Conservation (phyloP, 1,140 invertebrate species). For the Apis cerana region DNA sequence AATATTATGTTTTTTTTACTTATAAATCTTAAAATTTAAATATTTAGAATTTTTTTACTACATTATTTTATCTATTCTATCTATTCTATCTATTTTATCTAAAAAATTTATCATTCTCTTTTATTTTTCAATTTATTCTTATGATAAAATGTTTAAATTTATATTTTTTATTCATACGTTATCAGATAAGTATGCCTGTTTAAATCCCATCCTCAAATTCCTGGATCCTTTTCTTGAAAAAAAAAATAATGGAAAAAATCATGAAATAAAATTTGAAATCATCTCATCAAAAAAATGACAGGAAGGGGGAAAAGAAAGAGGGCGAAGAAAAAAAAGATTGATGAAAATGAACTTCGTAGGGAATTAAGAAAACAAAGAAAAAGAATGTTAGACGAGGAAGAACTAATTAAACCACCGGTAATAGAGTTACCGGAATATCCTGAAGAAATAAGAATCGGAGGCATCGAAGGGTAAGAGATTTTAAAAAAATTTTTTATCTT, state of each 20-base stretch:
- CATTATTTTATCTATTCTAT: no score
- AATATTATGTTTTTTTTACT: not conserved
- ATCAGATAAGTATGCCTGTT: not conserved
- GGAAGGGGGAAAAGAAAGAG: slow-evolving; percentile 35
- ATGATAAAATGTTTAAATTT: not conserved
- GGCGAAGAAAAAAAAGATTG: slow-evolving; percentile 21
- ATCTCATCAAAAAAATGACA: slow-evolving; percentile 43
- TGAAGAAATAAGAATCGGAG: slow-evolving; percentile 73
- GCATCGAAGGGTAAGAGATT: slow-evolving; percentile 79
- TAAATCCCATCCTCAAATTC: not conserved
- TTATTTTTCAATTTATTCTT: not conserved
- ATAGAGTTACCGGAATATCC: slow-evolving; percentile 15
- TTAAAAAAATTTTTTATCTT: no score
- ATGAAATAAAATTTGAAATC: not conserved
- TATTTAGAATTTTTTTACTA: not conserved
- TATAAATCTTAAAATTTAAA: not conserved
- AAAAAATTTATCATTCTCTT: no score
- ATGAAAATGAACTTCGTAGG: slow-evolving; percentile 62
- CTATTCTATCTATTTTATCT: fast-evolving
- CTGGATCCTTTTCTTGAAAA: not conserved
- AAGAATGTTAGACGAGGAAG: not conserved
- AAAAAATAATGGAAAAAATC: no score
- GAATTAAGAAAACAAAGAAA: slow-evolving; percentile 48
- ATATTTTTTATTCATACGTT: not conserved
- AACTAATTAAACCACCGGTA: not conserved